These are phyloP conservation scores for Thermophis baileyi DNA, from an alignment of 2,113 vertebrate species.

Conservation along the genomic window DNA sequence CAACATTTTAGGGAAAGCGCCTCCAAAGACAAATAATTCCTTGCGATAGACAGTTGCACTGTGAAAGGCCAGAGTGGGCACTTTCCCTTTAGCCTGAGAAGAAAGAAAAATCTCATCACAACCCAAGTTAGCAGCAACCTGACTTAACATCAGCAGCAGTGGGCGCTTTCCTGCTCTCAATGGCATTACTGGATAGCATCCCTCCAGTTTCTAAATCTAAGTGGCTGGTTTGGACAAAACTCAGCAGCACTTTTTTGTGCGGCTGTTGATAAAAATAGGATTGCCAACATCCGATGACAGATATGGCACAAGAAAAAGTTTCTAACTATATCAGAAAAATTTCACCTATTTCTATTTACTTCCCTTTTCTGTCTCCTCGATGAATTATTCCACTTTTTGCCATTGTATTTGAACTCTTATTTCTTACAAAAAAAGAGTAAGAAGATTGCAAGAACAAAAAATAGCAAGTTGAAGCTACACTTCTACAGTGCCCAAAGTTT, in stretches of 20 bases:
- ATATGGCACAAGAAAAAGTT: not conserved
- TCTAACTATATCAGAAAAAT: not conserved
- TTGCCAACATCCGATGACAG: too few species aligned
- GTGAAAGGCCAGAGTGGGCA: slow-evolving; percentile 79
- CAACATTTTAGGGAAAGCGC: slow-evolving; percentile 64
- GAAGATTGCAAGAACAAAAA: not conserved
- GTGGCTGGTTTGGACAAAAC: too few species aligned
- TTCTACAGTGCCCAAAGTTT: not conserved
- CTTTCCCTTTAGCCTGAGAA: slow-evolving; percentile 77
- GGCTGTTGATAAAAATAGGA: too few species aligned
- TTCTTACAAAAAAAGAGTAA: not conserved
- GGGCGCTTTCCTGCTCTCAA: not conserved
- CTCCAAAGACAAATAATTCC: slow-evolving; percentile 87
- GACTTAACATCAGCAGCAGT: not conserved
- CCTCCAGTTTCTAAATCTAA: not conserved
- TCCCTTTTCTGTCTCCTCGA: not conserved
- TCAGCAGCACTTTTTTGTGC: too few species aligned
- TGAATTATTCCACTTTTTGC: not conserved
- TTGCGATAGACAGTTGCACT: slow-evolving; percentile 79
- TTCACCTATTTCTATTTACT: not conserved
- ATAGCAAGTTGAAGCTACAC: too few species aligned
- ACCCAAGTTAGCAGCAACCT: not conserved
- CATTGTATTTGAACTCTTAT: not conserved
- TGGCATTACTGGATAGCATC: not conserved
- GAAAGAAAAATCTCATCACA: not conserved